Conservation (phyloP, 2,888 invertebrate species). For the Gymnoscelis rufifasciata region DNA sequence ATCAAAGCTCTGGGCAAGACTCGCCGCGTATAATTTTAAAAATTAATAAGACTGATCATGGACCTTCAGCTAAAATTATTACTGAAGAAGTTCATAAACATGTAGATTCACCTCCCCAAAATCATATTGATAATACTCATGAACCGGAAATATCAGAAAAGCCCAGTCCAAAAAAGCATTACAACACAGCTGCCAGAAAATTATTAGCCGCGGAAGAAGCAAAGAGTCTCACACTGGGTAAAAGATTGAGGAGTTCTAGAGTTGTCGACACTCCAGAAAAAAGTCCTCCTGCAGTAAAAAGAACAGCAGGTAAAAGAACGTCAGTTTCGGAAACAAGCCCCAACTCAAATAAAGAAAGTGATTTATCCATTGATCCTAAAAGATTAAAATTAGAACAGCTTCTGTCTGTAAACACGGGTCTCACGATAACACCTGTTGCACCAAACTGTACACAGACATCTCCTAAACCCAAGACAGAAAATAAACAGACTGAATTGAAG, state of each 20-base stretch:
- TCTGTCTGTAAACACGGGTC: slow-evolving; percentile 55
- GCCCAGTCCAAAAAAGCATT: slow-evolving; percentile 46
- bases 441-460: slow-evolving; percentile 47
- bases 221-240: slow-evolving; percentile 53
- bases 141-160: slow-evolving; percentile 51
- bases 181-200: slow-evolving; percentile 51
- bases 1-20: slow-evolving; percentile 69
- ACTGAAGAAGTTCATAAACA: slow-evolving; percentile 61
- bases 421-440: slow-evolving; percentile 57
- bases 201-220: slow-evolving; percentile 45
- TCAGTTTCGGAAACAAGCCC: slow-evolving; percentile 47
- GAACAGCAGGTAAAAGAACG: slow-evolving; percentile 53
- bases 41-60: slow-evolving; percentile 81
- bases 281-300: slow-evolving; percentile 38
- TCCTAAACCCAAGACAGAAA: slow-evolving; percentile 43
- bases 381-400: slow-evolving; percentile 68
- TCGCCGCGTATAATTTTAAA: slow-evolving; percentile 81
- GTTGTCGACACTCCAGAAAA: slow-evolving; percentile 61
- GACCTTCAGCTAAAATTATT: slow-evolving; percentile 70
- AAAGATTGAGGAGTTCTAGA: slow-evolving; percentile 66
- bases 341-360: slow-evolving; percentile 51
- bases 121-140: slow-evolving; percentile 48
- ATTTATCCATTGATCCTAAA: slow-evolving; percentile 61
- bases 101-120: slow-evolving; percentile 39
- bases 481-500: slow-evolving; percentile 47